phyloP scores from a whole-genome alignment of 2,113 vertebrate species.

The Acrocephalus arundinaceus region DNA sequence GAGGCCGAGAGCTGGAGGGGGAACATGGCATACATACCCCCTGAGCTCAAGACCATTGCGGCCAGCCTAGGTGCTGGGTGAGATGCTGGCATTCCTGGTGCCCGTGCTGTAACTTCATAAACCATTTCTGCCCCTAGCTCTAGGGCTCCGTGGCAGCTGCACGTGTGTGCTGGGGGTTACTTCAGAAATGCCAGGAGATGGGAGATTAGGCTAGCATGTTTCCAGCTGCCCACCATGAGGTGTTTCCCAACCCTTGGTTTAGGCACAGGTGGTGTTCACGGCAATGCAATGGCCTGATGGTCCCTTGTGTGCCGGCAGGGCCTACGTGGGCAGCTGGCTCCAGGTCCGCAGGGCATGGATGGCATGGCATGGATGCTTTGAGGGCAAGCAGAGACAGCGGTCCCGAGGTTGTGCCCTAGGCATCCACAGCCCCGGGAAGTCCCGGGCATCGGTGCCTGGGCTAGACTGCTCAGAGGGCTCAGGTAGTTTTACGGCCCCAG shows the following conservation, averaged over 20 bases:
- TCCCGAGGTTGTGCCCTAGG: neutral
- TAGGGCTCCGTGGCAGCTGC: neutral
- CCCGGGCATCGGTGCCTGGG: too few relatives aligned
- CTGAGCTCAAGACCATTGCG: fast-evolving
- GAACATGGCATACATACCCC: fast-evolving
- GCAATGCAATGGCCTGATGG: fast-evolving
- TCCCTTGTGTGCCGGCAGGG: neutral
- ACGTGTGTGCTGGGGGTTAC: neutral
- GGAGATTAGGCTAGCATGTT: neutral
- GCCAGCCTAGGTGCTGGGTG: neutral
- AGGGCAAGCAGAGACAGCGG: neutral
- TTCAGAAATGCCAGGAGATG: neutral
- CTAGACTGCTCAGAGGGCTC: neutral
- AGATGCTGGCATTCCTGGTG: neutral
- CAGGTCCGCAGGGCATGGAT: too few relatives aligned
- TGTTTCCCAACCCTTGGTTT: neutral
- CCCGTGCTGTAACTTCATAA: neutral
- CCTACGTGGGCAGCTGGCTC: neutral
- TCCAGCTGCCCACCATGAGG: neutral
- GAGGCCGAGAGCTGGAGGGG: neutral
- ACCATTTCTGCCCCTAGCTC: neutral
- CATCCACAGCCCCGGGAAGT: too few relatives aligned
- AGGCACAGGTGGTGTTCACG: fast-evolving
- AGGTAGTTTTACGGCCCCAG: neutral
- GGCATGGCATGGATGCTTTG: fast-evolving